phyloP scores from a whole-genome alignment of 2,113 vertebrate genomes.

The Agelaius phoeniceus region DNA sequence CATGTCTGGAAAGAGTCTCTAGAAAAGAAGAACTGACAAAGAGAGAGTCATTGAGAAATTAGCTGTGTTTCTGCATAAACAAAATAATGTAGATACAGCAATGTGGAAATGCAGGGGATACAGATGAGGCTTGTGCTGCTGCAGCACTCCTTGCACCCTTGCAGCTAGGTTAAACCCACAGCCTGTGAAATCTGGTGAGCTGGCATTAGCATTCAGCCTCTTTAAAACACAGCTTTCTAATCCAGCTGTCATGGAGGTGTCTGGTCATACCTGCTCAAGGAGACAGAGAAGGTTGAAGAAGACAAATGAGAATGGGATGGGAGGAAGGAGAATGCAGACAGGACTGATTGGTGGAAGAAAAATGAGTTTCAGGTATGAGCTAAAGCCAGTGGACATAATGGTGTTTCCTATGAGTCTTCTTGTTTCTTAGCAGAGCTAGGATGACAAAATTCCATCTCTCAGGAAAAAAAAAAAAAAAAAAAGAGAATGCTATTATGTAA shows the following conservation, averaged over 20 bases:
- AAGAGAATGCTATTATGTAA: neutral
- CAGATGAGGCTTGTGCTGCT: neutral
- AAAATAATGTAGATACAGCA: neutral
- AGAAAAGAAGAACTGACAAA: neutral
- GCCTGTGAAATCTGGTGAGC: conserved; percentile 15
- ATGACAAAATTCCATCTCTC: neutral
- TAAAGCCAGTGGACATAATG: neutral
- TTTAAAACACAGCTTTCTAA: conserved; percentile 33
- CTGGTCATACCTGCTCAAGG: neutral
- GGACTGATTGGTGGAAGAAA: neutral
- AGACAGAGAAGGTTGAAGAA: neutral
- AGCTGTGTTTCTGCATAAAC: neutral
- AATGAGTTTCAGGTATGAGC: neutral
- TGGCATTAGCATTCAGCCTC: conserved; percentile 32
- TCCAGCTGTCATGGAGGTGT: neutral
- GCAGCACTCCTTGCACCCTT: conserved; percentile 4
- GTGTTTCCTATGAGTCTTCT: neutral
- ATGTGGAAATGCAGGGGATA: neutral
- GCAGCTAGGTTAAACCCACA: conserved; percentile 27
- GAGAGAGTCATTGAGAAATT: neutral
- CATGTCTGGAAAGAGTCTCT: neutral
- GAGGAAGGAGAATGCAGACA: neutral
- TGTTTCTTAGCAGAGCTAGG: neutral
- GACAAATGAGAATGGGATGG: neutral
- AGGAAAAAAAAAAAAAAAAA: neutral